These are phyloP conservation scores for Drosophila sp. DNA, from an alignment of 1,140 invertebrate genomes.

Conservation along the genomic window DNA sequence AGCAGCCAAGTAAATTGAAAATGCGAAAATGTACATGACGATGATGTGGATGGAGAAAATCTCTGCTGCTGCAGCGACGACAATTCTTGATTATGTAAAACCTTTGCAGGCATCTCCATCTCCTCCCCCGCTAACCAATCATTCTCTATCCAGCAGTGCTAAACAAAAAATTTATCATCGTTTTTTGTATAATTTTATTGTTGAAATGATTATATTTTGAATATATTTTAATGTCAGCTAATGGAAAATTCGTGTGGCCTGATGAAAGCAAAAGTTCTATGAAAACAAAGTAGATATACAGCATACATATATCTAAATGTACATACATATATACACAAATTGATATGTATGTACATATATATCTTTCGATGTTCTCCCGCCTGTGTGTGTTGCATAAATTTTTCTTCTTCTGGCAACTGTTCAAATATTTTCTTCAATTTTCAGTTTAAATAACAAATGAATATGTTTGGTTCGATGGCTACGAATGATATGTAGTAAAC, in stretches of 20 bases:
- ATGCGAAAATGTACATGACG: constrained; percentile 16
- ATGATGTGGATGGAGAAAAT: constrained; percentile 1
- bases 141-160: not conserved
- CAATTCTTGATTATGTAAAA: constrained; percentile 45
- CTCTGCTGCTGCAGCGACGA: constrained; percentile 24
- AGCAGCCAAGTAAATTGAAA: constrained; percentile 57
- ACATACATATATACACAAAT: constrained; percentile 32
- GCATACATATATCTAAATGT: not conserved
- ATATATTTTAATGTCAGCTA: constrained; percentile 36
- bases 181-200: constrained; percentile 45
- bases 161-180: constrained; percentile 38
- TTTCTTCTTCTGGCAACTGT: constrained; percentile 68
- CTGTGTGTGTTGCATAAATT: constrained; percentile 70
- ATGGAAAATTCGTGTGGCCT: constrained; percentile 56
- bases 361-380: constrained; percentile 34
- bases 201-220: constrained; percentile 21
- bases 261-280: constrained; percentile 42
- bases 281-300: constrained; percentile 37
- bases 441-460: constrained; percentile 63
- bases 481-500: constrained; percentile 8
- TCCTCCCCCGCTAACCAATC: constrained; percentile 9
- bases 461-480: constrained; percentile 63
- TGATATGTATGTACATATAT: constrained; percentile 22
- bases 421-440: constrained; percentile 70
- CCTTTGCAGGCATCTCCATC: not conserved